These are phyloP conservation scores for Sycobia sp. DNA, from an alignment of 1,140 invertebrate species.

Conservation along the genomic window DNA sequence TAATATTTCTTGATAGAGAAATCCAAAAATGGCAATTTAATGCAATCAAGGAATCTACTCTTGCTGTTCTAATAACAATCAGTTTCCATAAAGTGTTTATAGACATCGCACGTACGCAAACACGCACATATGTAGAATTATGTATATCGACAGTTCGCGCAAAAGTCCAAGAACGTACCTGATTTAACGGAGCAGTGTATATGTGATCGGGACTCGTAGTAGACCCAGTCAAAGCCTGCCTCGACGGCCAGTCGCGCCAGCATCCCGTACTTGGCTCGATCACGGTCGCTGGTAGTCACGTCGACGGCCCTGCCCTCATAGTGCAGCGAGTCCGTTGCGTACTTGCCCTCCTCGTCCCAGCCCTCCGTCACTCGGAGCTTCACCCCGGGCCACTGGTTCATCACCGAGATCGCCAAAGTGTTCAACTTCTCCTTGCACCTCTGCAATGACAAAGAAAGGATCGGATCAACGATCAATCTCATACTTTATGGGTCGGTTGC, in stretches of 20 bases:
- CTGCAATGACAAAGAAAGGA: conserved; percentile 66
- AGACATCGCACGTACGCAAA: too few relatives aligned
- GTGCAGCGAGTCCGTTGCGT: conserved; percentile 83
- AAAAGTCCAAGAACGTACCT: too few relatives aligned
- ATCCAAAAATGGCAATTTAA: too few relatives aligned
- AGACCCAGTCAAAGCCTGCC: conserved; percentile 98
- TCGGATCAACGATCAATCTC: too few relatives aligned
- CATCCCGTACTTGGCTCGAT: conserved; percentile 93
- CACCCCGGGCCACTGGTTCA: conserved; percentile 98
- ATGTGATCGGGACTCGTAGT: conserved; percentile 91
- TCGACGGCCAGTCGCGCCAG: conserved; percentile 93
- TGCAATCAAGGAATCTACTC: too few relatives aligned
- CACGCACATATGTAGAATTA: too few relatives aligned
- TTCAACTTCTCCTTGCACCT: conserved; percentile 94
- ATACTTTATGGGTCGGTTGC: too few relatives aligned
- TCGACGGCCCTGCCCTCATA: conserved; percentile 96
- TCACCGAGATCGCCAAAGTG: conserved; percentile 92
- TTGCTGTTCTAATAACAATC: too few relatives aligned
- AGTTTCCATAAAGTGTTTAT: too few relatives aligned
- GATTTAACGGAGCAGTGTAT: conserved; percentile 98
- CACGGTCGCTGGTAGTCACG: conserved; percentile 91
- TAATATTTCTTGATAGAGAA: too few relatives aligned
- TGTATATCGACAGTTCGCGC: too few relatives aligned
- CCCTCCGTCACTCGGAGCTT: conserved; percentile 89
- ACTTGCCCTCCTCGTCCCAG: conserved; percentile 88